Evolutionary conservation across 2,888 invertebrate genomes (phyloP), one percentile per base, ranked within the genome.

Genomic region (Petrolisthes manimaculis): DNA sequence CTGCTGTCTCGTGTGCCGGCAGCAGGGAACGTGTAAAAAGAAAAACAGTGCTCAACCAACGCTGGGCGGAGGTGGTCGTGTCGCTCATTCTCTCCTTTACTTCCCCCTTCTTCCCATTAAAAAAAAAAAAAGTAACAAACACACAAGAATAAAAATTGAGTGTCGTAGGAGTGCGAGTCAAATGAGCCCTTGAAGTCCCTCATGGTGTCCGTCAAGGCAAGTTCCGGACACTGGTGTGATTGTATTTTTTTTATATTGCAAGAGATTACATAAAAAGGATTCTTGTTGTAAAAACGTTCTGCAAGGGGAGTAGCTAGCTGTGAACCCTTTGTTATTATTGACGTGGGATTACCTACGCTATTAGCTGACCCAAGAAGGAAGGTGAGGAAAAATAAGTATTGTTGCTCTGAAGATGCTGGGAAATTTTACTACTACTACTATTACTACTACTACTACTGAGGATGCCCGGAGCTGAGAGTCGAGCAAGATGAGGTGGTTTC

Each of bases 1-100:
- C 71, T n/a, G 71, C 71, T 71, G 71, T 71, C 71, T 71, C 71
- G 71, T 71, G 71, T 71, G 71, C 71, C 71, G 71, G 71, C 71
- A 37, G 37, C 37, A 71, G 71, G 71, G 71, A 71, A 71, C 71
- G 71, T 71, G 71, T 71, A 71, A 71, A 71, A 71, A 71, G 71
- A 71, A 71, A 71, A 71, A 71, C 71, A 71, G 71, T 71, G 71
- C 71, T 71, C 71, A 71, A 71, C 71, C 71, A 71, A 71, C 14
- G n/a, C 14, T 21, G 71, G 71, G 71, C 14, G 71, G 71, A n/a
- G 14, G 71, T 71, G 71, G 71, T n/a, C 21, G 71, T 71, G 71
- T n/a, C n/a, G 14, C 71, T 6, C n/a, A n/a, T 71, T 21, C 71
- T 71, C 71, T 71, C 71, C 71, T 21, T 14, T n/a, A 71, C 18